Percentiles rank a stretch among this genome's conserved stretches.
Conservation (phyloP, 2,888 invertebrate species). For the Beris chalybata region DNA sequence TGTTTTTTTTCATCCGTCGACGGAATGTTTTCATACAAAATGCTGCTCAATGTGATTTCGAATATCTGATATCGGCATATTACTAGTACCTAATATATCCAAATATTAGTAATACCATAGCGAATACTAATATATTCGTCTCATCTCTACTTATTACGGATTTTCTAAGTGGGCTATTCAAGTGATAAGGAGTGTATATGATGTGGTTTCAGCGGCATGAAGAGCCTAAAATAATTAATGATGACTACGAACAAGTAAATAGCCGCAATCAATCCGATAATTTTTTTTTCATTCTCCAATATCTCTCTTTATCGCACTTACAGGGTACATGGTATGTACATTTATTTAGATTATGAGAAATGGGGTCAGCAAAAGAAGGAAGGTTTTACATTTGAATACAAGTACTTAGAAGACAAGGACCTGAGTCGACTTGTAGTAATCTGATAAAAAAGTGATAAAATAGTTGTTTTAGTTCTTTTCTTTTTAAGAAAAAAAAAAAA, state of each 20-base stretch:
- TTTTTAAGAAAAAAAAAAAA: slow-evolving; percentile 19
- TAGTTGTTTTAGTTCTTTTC: slow-evolving; percentile 28
- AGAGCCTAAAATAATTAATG: slow-evolving; percentile 99
- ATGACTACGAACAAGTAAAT: slow-evolving; percentile 97
- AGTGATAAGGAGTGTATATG: too few relatives aligned
- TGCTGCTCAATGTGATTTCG: too few relatives aligned
- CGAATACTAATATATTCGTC: too few relatives aligned
- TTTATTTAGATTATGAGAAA: slow-evolving; percentile 99
- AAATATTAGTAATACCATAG: too few relatives aligned
- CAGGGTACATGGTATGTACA: slow-evolving; percentile 99
- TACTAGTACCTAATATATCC: too few relatives aligned
- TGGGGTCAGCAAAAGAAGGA: slow-evolving; percentile 99
- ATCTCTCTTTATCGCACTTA: slow-evolving; percentile 42
- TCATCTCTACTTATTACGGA: too few relatives aligned
- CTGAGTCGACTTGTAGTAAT: slow-evolving; percentile 69
- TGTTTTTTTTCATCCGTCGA: too few relatives aligned
- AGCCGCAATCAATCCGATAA: too few relatives aligned
- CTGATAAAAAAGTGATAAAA: slow-evolving; percentile 29
- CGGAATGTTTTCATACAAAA: too few relatives aligned
- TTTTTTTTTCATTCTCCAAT: neutral
- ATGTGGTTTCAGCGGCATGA: slow-evolving; percentile 99
- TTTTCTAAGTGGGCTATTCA: too few relatives aligned
- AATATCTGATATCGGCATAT: too few relatives aligned
- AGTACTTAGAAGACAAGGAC: slow-evolving; percentile 99
- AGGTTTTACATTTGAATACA: slow-evolving; percentile 99